A percentile compares a stretch with the other conserved stretches of the same genome.
These are phyloP conservation scores for Caenorhabditis macrosperma DNA, from an alignment of 2,888 invertebrate species.

Conservation along the genomic window DNA sequence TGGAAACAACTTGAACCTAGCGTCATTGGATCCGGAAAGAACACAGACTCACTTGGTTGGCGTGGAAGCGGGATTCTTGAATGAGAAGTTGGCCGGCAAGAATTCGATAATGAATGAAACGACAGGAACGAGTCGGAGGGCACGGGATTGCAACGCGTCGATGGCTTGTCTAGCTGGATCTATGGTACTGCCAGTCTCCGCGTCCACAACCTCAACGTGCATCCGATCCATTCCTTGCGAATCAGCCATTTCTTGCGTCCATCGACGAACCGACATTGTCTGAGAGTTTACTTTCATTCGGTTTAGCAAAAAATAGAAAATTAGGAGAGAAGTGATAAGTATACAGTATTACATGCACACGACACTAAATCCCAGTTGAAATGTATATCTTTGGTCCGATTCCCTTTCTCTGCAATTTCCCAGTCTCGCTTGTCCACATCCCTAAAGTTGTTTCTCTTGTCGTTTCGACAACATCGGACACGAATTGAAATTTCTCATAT, in stretches of 20 bases:
- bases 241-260: constrained; percentile 75
- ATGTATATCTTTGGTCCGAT: too few relatives aligned
- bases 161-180: constrained; percentile 78
- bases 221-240: constrained; percentile 72
- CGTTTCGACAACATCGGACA: neutral
- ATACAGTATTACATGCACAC: neutral
- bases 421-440: neutral
- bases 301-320: constrained; percentile 2
- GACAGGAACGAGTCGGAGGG: constrained; percentile 77
- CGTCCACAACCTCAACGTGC: constrained; percentile 76
- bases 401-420: too few relatives aligned
- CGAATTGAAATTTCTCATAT: neutral
- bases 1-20: constrained; percentile 4
- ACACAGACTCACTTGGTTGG: constrained; percentile 60
- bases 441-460: neutral
- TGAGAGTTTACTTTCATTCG: constrained; percentile 32
- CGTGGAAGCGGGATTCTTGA: constrained; percentile 69
- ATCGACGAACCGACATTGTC: constrained; percentile 74
- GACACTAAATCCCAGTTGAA: too few relatives aligned
- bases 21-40: too few relatives aligned
- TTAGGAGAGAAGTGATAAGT: neutral
- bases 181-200: constrained; percentile 76
- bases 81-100: constrained; percentile 73
- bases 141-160: constrained; percentile 77
- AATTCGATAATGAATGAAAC: constrained; percentile 77